These are phyloP conservation scores for Anhinga rufa DNA, from an alignment of 2,113 vertebrate species.

Conservation along the genomic window DNA sequence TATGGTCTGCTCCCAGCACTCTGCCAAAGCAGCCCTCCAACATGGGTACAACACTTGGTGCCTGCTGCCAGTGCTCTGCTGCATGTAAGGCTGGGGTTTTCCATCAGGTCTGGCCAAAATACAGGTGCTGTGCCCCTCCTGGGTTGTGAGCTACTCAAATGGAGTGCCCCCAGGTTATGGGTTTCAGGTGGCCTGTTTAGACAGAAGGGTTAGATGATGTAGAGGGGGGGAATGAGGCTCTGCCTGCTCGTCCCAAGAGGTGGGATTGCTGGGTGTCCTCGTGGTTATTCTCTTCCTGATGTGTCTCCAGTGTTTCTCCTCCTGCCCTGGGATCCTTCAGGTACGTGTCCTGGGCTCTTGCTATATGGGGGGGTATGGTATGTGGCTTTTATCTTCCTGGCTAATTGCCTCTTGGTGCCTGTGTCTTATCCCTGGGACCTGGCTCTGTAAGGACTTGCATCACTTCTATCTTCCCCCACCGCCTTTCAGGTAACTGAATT, in stretches of 20 bases:
- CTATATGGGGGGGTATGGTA: neutral
- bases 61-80: accelerated
- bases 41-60: accelerated
- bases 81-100: neutral
- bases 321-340: neutral
- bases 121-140: neutral
- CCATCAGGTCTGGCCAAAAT: neutral
- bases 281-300: neutral
- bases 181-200: neutral
- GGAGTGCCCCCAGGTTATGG: neutral
- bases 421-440: neutral
- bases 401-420: neutral
- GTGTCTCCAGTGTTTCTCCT: neutral
- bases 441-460: neutral
- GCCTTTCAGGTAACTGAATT: neutral
- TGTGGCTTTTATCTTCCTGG: neutral
- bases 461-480: neutral
- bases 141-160: neutral
- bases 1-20: neutral
- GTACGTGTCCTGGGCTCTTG: neutral
- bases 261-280: neutral
- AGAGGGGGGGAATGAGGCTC: neutral
- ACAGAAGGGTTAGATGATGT: neutral
- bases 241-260: neutral
- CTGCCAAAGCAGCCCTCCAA: neutral